Base-by-base conservation (phyloP, 1,140 invertebrate species). In the Oscheius sp. region DNA sequence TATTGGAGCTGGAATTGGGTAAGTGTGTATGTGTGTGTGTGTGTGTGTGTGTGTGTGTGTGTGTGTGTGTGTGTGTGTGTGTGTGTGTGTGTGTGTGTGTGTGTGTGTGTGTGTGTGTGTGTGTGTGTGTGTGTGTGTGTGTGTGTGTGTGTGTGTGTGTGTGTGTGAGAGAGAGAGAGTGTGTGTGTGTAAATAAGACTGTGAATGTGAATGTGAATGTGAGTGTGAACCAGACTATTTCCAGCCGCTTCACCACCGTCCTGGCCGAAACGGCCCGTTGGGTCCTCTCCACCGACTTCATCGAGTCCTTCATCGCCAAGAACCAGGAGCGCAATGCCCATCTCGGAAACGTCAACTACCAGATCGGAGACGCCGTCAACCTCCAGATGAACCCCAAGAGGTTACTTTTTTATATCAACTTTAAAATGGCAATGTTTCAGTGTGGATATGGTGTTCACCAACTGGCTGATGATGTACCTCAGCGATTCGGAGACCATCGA, bases 391-490 rank as follows among this genome's bases (percentile, higher is more conserved):
- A 82, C 0, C 34, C 70, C 3, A 81, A 84, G 20, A 87, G 86
- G 84, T 55, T 31, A 70, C 35, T 55, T 31, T 64, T 67, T 58
- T 55, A 64, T 62, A 63, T 72, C n/a, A n/a, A n/a, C n/a, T n/a
- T n/a, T n/a, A n/a, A n/a, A n/a, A n/a, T 4, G 4, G 46, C 15
- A 55, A 18, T 74, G 26, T 76, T 79, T 4, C 71, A 87, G 86
- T 68, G 78, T 82, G 38, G 88, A 89, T 75, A 67, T 89, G 23
- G 85, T 89, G 2, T 89, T 89, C 81, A 88, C 88, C 75, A 89
- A 89, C 78, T 89, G 89, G 89, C 82, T 89, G 20, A 84, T 89
- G 55, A 89, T 89, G 89, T 89, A 89, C 77, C 74, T 89, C 35
- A 80, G 80, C 38, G 88, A 89, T 74, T 79, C 82, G 2, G 89